Conservation (phyloP, 2,888 invertebrate species). For the Trissoscelio sp. region DNA sequence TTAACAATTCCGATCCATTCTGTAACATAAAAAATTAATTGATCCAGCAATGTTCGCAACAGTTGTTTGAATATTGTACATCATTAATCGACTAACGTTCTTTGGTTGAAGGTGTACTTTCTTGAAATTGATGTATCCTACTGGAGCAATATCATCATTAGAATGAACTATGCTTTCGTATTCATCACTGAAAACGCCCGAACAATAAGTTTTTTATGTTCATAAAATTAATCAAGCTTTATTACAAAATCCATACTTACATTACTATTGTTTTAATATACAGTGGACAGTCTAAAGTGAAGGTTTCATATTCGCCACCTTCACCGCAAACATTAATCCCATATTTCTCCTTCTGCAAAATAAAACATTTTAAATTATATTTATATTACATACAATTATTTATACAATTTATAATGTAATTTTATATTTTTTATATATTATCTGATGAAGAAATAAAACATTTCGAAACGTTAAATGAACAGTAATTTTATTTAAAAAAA, state of each 20-base stretch:
- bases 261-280: conserved; percentile 95
- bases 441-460: no score
- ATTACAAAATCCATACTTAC: conserved; percentile 86
- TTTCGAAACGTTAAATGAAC: no score
- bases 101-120: conserved; percentile 91
- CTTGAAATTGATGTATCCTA: conserved; percentile 95
- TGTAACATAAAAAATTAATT: conserved; percentile 60
- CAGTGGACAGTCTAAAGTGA: conserved; percentile 98
- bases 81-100: conserved; percentile 80
- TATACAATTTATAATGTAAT: no score
- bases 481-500: no score
- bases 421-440: no score
- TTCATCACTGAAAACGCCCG: conserved; percentile 87
- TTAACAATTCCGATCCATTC: conserved; percentile 78
- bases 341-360: conserved; percentile 91
- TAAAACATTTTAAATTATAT: conserved; percentile 70
- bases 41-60: background rate
- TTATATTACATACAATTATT: no score
- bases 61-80: conserved; percentile 5
- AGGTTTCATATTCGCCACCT: conserved; percentile 99
- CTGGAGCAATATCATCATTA: conserved; percentile 96
- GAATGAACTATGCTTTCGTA: conserved; percentile 94
- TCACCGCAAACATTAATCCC: conserved; percentile 98
- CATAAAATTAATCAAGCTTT: background rate
- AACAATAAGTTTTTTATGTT: background rate